Percentiles rank a stretch among this genome's conserved stretches.
phyloP scores from a whole-genome alignment of 2,888 invertebrate genomes.

The Marronus borbonicus region DNA sequence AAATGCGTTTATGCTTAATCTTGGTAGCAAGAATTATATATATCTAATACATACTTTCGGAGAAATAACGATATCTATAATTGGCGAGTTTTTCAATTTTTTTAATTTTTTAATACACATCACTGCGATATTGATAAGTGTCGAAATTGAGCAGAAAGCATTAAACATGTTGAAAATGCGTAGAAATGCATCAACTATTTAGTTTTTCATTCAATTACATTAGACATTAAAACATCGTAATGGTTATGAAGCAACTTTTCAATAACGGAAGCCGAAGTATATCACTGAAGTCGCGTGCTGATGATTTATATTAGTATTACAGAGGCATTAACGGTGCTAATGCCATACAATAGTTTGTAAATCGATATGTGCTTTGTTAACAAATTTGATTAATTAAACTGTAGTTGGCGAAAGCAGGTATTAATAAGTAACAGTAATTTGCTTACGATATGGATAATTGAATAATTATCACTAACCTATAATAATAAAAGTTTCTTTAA shows the following conservation, averaged over 20 bases:
- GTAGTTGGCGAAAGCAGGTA: not conserved
- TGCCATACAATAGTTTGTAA: constrained; percentile 22
- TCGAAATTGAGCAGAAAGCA: too few species aligned
- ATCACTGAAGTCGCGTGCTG: not conserved
- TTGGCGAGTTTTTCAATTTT: too few species aligned
- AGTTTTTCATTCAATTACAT: too few species aligned
- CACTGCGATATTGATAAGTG: too few species aligned
- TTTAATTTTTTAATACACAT: too few species aligned
- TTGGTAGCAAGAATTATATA: too few species aligned
- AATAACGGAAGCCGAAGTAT: constrained; percentile 14
- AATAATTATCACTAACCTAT: constrained; percentile 16
- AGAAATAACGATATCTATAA: too few species aligned
- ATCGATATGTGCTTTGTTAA: constrained; percentile 38
- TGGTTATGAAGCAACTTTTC: not conserved
- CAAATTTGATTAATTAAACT: constrained; percentile 25
- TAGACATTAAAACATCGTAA: too few species aligned
- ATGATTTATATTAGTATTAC: constrained; percentile 7
- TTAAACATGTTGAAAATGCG: too few species aligned
- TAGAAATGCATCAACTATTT: too few species aligned
- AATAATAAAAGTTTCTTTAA: not conserved
- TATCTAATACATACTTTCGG: too few species aligned
- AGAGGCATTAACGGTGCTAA: not conserved
- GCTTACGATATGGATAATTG: not conserved
- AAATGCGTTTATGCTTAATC: too few species aligned
- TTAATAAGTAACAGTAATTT: constrained; percentile 2